Base-by-base conservation (phyloP, 2,113 vertebrate species). In the Rhinopomastus cyanomelas region DNA sequence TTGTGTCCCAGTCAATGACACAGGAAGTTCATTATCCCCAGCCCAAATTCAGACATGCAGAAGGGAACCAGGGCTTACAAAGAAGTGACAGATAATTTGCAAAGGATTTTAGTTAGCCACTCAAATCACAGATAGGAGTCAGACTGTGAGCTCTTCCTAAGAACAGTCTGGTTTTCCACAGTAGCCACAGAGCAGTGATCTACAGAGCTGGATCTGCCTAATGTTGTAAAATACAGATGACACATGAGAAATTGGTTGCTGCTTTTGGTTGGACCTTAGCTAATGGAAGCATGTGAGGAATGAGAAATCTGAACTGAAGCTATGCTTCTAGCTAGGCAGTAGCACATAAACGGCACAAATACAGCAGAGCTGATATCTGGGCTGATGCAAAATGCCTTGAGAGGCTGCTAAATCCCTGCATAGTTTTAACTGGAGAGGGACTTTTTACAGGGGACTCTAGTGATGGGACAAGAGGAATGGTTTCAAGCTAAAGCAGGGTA, bases 21-120 rank as follows among this genome's bases (percentile, higher is more conserved):
- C 97, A 98, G 97, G 97, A 98, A 98, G 96, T 95, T 96, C 95
- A 97, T 97, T 97, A 92, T 97, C 81, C 69, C 84, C 69, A 39
- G 81, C 87, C 92, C 80, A 27, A 95, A 97, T 94, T 87, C 96
- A 96, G 94, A 78, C 44, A 3, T 64, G 94, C 71, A 79, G 89
- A 96, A 95, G 96, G 96, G 96, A 97, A 97, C 96, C 93, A 84
- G 72, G 64, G 88, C 87, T 89, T 87, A 96, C 96, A 97, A 95
- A 96, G 96, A 92, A 90, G 86, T 17, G 74, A 96, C 96, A 96
- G 90, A 96, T 96, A 93, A 92, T 95, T 97, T 95, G 92, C 90
- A 82, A 86, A 97, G 95, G 89, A 78, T 95, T 92, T 95, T 55
- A 89, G 92, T 75, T 95, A 94, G 95, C 84, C 65, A 81, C 95